Base-by-base conservation (phyloP, 2,888 invertebrate species). In the Dioctria rufipes region DNA sequence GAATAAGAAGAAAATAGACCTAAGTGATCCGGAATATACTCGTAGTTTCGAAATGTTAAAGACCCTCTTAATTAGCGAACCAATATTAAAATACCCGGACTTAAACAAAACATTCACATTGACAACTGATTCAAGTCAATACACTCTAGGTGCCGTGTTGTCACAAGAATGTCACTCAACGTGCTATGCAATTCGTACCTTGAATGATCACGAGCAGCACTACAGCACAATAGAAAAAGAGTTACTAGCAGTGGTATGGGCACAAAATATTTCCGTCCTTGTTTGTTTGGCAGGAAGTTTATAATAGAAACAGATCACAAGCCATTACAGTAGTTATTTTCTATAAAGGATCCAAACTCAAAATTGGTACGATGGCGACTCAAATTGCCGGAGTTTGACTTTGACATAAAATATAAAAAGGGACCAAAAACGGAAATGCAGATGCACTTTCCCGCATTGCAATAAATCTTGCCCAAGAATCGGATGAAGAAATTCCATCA, bases 251-350 rank as follows among this genome's bases (percentile, higher is more conserved):
- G n/a, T n/a, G n/a, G n/a, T n/a, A n/a, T n/a, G 86, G 86, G 85
- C 0, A 82, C 83, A 0, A 86, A 87, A 82, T 85, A 87, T 69
- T 87, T 87, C 51, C 63, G 86, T 51, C 87, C 86, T 0, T 87
- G 87, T 43, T 8, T 88, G 5, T 87, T 86, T 63, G 87, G 87
- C 1, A 83, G 83, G 46, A 85, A 85, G 78, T 88, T 89, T 54
- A 85, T 81, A 0, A 87, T 89, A 0, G 85, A 86, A 3, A 89
- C 88, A 0, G 89, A 89, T 77, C 89, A 89, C 80, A 84, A 86
- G 75, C 87, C 87, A 2, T 78, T 89, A 3, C 84, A 83, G 3
- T 89, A 87, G 86, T 71, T 89, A 0, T 86, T 87, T 84, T 85
- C 83, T 0, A 63, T 88, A 0, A 88, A 88, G 83, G 87, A 88